phyloP scores from a whole-genome alignment of 2,113 vertebrate species.

The Falco punctatus region DNA sequence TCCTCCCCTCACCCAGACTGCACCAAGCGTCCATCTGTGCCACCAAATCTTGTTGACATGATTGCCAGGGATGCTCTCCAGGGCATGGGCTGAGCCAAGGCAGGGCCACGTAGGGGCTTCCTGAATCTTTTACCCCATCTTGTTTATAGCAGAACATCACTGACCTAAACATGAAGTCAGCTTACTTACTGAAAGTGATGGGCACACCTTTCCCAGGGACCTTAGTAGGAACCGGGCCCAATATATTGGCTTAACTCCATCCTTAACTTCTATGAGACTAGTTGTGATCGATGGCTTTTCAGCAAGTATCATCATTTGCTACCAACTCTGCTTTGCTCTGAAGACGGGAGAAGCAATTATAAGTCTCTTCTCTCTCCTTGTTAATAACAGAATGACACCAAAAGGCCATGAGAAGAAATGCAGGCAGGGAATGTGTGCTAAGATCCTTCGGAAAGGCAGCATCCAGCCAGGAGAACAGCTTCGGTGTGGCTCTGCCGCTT shows the following conservation, averaged over 20 bases:
- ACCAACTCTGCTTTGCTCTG: neutral
- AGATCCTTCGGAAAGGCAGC: neutral
- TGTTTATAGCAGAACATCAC: neutral
- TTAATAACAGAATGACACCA: slow-evolving; percentile 80
- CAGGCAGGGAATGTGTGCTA: neutral
- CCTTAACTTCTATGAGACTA: neutral
- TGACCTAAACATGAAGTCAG: neutral
- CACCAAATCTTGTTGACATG: neutral
- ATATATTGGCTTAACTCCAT: neutral
- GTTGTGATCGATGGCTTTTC: neutral
- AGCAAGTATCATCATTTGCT: neutral
- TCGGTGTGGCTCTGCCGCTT: rapidly evolving
- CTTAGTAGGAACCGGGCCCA: neutral
- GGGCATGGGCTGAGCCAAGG: neutral
- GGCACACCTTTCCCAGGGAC: neutral
- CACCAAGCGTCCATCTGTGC: neutral
- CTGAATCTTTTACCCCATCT: neutral
- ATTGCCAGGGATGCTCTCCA: neutral
- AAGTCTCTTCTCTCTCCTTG: neutral
- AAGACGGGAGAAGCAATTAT: neutral
- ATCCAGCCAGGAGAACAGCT: rapidly evolving
- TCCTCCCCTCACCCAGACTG: neutral
- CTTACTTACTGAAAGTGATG: neutral
- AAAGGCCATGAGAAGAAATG: slow-evolving; percentile 77
- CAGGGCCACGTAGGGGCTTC: neutral